Conservation (phyloP, 1,140 invertebrate species). For the Streblospio benedicti region DNA sequence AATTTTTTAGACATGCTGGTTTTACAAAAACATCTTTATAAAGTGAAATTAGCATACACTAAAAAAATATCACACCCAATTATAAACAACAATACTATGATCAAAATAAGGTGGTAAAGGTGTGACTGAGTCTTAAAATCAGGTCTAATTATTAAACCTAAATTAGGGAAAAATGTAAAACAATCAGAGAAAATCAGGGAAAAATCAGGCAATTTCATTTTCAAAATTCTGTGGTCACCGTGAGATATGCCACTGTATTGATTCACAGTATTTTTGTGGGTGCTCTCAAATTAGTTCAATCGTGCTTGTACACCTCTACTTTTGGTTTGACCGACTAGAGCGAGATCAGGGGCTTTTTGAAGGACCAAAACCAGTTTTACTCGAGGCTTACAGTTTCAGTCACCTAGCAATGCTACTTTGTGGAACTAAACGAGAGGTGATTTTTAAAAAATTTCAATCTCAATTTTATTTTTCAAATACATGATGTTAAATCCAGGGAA, state of each 20-base stretch:
- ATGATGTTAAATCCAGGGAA: no score
- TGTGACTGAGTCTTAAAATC: slow-evolving; percentile 35
- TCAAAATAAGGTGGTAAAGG: no score
- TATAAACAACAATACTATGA: no score
- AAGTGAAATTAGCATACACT: no score
- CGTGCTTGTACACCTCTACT: slow-evolving; percentile 35
- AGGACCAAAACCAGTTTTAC: slow-evolving; percentile 34
- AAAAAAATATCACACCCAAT: no score
- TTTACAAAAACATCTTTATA: no score
- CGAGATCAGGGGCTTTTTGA: slow-evolving; percentile 37
- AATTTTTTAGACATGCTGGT: no score
- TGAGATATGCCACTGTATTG: slow-evolving; percentile 32
- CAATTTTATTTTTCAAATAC: no score
- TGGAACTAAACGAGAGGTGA: slow-evolving; percentile 33
- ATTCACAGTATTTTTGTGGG: slow-evolving; percentile 37
- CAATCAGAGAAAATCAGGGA: no score
- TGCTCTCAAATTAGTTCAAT: slow-evolving; percentile 37
- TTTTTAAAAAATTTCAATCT: no score
- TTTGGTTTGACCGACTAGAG: slow-evolving; percentile 36
- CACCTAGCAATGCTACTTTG: slow-evolving; percentile 29
- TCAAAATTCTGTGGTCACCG: slow-evolving; percentile 30
- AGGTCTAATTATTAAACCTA: slow-evolving; percentile 28
- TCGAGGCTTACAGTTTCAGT: slow-evolving; percentile 35
- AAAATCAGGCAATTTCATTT: no score
- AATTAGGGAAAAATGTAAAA: slow-evolving; percentile 25